Evolutionary conservation across 2,113 vertebrate species (phyloP).

Genomic region (Procavia capensis): DNA sequence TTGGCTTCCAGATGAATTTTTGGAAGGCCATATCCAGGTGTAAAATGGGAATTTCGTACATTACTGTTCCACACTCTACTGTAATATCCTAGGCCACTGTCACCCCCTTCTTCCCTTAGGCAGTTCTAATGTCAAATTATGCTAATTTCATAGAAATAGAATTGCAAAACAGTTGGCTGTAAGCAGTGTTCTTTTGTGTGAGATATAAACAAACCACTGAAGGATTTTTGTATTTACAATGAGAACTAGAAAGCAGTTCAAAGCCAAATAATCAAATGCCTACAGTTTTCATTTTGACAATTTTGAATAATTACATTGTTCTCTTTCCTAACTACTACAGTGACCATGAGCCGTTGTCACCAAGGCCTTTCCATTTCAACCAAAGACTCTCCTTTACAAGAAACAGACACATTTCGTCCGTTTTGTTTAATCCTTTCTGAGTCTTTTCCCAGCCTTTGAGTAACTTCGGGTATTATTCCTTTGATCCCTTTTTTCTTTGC

Average conservation of each 20-base stretch:
- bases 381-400: conserved; percentile 11
- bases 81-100: not conserved
- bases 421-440: conserved; percentile 5
- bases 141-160: conserved; percentile 67
- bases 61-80: not conserved
- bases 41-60: not conserved
- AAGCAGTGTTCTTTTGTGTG: conserved; percentile 70
- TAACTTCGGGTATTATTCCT: not conserved
- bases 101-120: conserved; percentile 39
- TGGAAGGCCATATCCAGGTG: not conserved
- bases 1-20: conserved; percentile 44
- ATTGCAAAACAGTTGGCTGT: conserved; percentile 58
- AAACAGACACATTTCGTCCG: conserved; percentile 3
- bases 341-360: not conserved
- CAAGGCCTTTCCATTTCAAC: conserved; percentile 47
- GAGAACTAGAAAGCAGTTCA: conserved; percentile 61
- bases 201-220: conserved; percentile 61
- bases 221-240: conserved; percentile 65
- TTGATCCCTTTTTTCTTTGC: conserved; percentile 18
- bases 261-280: conserved; percentile 48
- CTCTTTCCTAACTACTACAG: conserved; percentile 62
- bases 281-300: conserved; percentile 60
- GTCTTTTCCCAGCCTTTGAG: not conserved
- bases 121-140: conserved; percentile 64
- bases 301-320: conserved; percentile 67